Conservation (phyloP, 1,140 invertebrate species). For the Acromyrmex heyeri region DNA sequence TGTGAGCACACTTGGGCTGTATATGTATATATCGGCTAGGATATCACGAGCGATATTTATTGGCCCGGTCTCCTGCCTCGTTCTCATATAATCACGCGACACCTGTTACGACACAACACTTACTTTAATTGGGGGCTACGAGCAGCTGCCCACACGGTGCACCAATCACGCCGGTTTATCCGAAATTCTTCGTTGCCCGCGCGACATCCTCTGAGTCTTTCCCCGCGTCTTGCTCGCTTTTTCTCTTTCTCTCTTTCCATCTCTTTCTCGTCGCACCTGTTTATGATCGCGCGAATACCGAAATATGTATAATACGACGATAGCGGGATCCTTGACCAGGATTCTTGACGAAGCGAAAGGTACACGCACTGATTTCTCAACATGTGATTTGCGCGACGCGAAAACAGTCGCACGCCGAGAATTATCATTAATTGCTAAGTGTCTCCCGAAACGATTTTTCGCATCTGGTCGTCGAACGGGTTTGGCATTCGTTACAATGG, state of each 20-base stretch:
- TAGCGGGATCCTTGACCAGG: slow-evolving; percentile 71
- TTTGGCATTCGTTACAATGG: background rate
- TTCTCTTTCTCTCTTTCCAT: background rate
- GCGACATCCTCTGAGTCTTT: slow-evolving; percentile 68
- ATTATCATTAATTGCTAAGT: slow-evolving; percentile 42
- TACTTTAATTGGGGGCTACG: slow-evolving; percentile 75
- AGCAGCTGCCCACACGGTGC: slow-evolving; percentile 76
- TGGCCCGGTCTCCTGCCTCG: slow-evolving; percentile 29
- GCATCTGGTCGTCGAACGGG: slow-evolving; percentile 38
- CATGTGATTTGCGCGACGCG: slow-evolving; percentile 53
- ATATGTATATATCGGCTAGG: slow-evolving; percentile 46
- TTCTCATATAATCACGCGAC: slow-evolving; percentile 74
- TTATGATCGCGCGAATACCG: slow-evolving; percentile 51
- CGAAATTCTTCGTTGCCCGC: slow-evolving; percentile 71
- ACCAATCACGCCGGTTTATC: slow-evolving; percentile 76
- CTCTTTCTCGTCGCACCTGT: slow-evolving; percentile 66
- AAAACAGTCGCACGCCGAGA: slow-evolving; percentile 34
- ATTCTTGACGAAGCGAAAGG: slow-evolving; percentile 67
- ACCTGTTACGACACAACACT: slow-evolving; percentile 78
- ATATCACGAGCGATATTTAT: slow-evolving; percentile 71
- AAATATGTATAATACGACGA: slow-evolving; percentile 16
- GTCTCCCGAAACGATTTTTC: background rate
- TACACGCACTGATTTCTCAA: slow-evolving; percentile 48
- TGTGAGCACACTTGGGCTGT: background rate
- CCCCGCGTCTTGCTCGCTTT: background rate